These are phyloP conservation scores for Empis livida DNA, from an alignment of 2,888 invertebrate species.

Conservation along the genomic window DNA sequence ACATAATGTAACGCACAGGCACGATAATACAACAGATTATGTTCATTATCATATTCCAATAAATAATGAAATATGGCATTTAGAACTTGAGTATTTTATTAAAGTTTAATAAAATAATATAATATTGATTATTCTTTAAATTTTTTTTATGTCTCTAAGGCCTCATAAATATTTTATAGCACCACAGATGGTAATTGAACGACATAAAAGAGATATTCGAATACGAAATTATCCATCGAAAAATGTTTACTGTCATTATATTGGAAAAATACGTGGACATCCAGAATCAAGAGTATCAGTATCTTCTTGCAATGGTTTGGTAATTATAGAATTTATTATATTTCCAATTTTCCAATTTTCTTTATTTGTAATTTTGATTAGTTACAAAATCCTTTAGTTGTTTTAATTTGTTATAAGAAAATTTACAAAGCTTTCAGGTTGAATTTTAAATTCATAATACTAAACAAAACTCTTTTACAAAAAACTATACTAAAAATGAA, in stretches of 20 bases:
- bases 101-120: neutral
- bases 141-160: conserved; percentile 36
- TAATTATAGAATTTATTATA: too few relatives aligned
- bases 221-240: conserved; percentile 40
- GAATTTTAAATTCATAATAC: too few relatives aligned
- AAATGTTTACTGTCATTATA: conserved; percentile 60
- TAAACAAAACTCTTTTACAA: too few relatives aligned
- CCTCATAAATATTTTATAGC: conserved; percentile 55
- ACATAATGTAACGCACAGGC: conserved; percentile 28
- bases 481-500: too few relatives aligned
- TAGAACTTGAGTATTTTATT: conserved; percentile 32
- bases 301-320: conserved; percentile 73
- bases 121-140: neutral
- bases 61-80: conserved; percentile 28
- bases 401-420: too few relatives aligned
- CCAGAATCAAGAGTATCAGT: conserved; percentile 58
- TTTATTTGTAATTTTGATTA: too few relatives aligned
- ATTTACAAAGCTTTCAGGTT: too few relatives aligned
- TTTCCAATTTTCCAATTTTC: too few relatives aligned
- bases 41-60: conserved; percentile 23
- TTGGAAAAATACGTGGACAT: conserved; percentile 59
- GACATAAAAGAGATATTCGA: conserved; percentile 42
- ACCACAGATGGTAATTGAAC: conserved; percentile 59
- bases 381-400: too few relatives aligned
- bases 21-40: conserved; percentile 15